A percentile compares a stretch with the other conserved stretches of the same genome.
Conservation (phyloP, 2,113 vertebrate species). For the Ceyx cyanopectus region DNA sequence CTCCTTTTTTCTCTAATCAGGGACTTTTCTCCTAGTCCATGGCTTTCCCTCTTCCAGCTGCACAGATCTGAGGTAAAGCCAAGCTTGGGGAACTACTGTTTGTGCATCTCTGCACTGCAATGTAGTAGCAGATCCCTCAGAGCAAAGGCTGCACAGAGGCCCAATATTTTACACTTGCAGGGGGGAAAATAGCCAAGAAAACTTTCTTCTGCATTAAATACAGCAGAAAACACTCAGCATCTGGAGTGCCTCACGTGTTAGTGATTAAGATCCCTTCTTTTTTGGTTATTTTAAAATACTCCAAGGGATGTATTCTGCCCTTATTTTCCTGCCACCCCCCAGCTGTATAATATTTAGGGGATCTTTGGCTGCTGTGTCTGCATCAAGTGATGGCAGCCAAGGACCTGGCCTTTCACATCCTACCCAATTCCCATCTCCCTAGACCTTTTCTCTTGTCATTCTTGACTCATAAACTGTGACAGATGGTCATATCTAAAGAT, state of each 20-base stretch:
- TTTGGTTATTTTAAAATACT: constrained; percentile 31
- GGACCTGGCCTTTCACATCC: background rate
- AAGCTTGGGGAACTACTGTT: constrained; percentile 1
- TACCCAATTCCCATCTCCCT: background rate
- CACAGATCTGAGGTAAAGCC: background rate
- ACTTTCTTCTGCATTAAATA: constrained; percentile 43
- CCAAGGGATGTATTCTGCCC: background rate
- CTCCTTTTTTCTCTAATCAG: background rate
- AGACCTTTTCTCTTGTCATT: background rate
- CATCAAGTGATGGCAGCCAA: background rate
- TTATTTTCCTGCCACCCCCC: background rate
- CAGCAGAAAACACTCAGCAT: constrained; percentile 19
- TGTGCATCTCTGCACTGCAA: background rate
- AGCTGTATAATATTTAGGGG: background rate
- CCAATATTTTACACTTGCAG: constrained; percentile 27
- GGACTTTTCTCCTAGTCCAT: background rate
- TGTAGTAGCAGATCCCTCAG: constrained; percentile 32
- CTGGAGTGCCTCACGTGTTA: constrained; percentile 38
- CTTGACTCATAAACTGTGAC: background rate
- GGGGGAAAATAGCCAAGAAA: constrained; percentile 4
- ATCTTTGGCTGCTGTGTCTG: background rate
- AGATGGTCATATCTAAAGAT: background rate
- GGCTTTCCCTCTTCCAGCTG: background rate
- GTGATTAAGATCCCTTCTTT: constrained; percentile 29
- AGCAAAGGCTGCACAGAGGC: constrained; percentile 22